Evolutionary conservation across 2,888 invertebrate species (phyloP), one percentile per base, ranked within the genome.

Genomic region (Platycheirus rosarum): DNA sequence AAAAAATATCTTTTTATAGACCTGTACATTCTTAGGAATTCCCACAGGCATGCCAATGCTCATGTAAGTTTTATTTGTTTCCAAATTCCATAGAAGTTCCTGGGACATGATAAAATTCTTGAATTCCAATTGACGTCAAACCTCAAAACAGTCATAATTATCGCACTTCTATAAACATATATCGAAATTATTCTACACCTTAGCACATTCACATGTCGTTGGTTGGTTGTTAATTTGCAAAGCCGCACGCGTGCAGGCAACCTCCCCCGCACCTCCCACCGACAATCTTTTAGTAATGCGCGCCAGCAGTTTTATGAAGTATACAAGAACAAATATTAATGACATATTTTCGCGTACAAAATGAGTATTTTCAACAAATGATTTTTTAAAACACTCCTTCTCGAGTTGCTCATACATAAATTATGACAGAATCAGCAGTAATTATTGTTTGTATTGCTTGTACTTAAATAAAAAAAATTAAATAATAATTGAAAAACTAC

Each of bases 91-190:
- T 18, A 29, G 49, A 49, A 49, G 8, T 7, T 69, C 57, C 37
- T 9, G 14, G 13, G 20, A 73, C 46, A 55, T 55, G 14, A 48
- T 40, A 37, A 48, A 73, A 65, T 32, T 32, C 7, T 32, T 32
- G 29, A 32, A 18, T 46, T 66, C 42, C 75, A 68, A 60, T 75
- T 75, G 75, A 75, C 75, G 75, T 75, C 74, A 75, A 66, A 55
- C 53, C 2, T 44, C 9, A 26, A 29, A 66, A 51, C 66, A 46
- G 60, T 68, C 74, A 32, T 8, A 32, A 32, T 32, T 32, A 32
- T 32, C 29, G 29, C 29, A 32, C 74, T 75, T 68, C 44, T n/a
- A 63, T 70, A 60, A 60, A 49, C 16, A 74, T 57, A 66, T n/a
- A n/a, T n/a, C n/a, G n/a, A n/a, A n/a, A n/a, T n/a, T n/a, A n/a